Conservation (phyloP, 2,888 invertebrate species). For the Strigamia maritima region DNA sequence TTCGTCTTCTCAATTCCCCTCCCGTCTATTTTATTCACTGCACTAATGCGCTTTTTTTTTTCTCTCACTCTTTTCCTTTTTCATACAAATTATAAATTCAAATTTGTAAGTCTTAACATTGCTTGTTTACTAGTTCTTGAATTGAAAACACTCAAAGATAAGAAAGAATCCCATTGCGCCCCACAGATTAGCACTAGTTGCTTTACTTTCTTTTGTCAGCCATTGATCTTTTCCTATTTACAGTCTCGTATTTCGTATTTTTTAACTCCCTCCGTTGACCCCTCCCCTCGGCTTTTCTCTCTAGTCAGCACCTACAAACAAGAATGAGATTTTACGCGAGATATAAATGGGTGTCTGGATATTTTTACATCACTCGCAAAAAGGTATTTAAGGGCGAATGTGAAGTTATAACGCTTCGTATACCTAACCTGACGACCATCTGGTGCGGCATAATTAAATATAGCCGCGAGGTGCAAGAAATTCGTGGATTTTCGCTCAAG, state of each 20-base stretch:
- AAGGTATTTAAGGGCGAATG: neutral
- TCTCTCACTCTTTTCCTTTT: neutral
- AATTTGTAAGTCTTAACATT: slow-evolving; percentile 25
- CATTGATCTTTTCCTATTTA: slow-evolving; percentile 14
- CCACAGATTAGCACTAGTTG: slow-evolving; percentile 26
- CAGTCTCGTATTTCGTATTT: neutral
- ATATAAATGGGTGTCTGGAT: neutral
- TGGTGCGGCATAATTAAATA: slow-evolving; percentile 20
- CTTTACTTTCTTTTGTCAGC: neutral
- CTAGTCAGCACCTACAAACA: neutral
- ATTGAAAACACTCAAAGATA: neutral
- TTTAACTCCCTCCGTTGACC: neutral
- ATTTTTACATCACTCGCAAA: neutral
- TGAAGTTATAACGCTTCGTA: neutral
- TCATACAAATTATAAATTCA: slow-evolving; percentile 10
- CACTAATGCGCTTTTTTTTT: slow-evolving; percentile 13
- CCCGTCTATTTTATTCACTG: slow-evolving; percentile 13
- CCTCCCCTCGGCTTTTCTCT: neutral
- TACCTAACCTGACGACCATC: neutral
- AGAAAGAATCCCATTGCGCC: slow-evolving; percentile 8
- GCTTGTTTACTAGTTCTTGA: slow-evolving; percentile 13
- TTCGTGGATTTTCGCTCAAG: neutral
- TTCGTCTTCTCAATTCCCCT: neutral
- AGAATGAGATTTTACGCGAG: neutral
- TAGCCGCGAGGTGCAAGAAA: neutral